Base-by-base conservation (phyloP, 2,113 vertebrate species). In the Ceuthmochares aereus region DNA sequence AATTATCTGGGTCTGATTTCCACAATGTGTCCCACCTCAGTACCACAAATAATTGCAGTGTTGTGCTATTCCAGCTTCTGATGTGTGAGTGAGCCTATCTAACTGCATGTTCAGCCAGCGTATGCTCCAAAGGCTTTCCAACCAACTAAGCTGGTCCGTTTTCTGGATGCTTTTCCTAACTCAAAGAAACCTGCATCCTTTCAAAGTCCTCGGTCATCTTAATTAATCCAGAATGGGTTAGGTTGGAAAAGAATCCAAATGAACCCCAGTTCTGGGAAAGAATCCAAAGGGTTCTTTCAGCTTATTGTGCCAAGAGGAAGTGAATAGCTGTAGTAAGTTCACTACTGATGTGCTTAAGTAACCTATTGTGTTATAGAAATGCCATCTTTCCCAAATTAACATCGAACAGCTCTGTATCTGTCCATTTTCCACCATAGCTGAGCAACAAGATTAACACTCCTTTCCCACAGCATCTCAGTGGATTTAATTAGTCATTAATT, bases 401-500 rank as follows among this genome's bases (percentile, higher is more conserved):
- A n/a, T 76, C 0, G 6, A 85, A 74, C 66, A 85, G 69, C 63
- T 74, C 80, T 78, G 27, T 79, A 51, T 92, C 90, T 69, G 42
- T 87, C 66, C 34, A 70, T 37, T 93, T 92, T 68, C 47, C 49
- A 92, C 29, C 29, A 68, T 6, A 90, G 59, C 36, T 76, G 72
- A 84, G 59, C 63, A 79, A 70, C 70, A 82, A 89, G 67, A 86
- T 59, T 63, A 87, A 22, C 51, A 81, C 43, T 87, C 26, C 29
- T 74, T 89, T 58, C 75, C 90, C 56, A 90, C 36, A 85, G 30
- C 36, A 87, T 87, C 79, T 95, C 67, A 84, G 63, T 92, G 94
- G 94, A 84, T 96, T 87, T 85, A 91, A 75, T 91, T 83, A 91
- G 42, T 89, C 67, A 95, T 81, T 93, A 95, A 94, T 83, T 92